Percentiles rank a stretch among this genome's conserved stretches.
These are phyloP conservation scores for Lasioglossum pauxillum DNA, from an alignment of 2,888 invertebrate genomes.

Conservation along the genomic window DNA sequence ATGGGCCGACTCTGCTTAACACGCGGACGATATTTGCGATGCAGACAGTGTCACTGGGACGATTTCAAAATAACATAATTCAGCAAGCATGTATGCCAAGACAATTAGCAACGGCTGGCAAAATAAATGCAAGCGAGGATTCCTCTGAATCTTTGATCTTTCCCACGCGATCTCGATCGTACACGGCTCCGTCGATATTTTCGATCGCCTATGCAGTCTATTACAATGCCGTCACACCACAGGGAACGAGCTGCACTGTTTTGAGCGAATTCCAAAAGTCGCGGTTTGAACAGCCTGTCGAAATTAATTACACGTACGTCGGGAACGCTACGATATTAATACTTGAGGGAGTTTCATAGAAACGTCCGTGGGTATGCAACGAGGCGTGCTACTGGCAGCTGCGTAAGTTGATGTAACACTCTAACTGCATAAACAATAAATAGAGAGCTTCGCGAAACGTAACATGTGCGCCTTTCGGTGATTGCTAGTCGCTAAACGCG, in stretches of 20 bases:
- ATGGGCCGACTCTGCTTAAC: background rate
- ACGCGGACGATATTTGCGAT: slow-evolving; percentile 30
- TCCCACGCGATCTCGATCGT: background rate
- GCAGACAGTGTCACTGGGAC: background rate
- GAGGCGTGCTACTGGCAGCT: slow-evolving; percentile 16
- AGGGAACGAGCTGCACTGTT: background rate
- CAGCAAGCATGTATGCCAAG: slow-evolving; percentile 26
- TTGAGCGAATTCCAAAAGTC: slow-evolving; percentile 17
- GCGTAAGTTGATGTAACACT: slow-evolving; percentile 41
- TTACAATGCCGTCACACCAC: background rate
- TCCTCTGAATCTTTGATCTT: background rate
- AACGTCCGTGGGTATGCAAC: background rate
- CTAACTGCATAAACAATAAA: slow-evolving; percentile 37
- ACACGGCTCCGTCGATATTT: background rate
- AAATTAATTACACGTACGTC: slow-evolving; percentile 17
- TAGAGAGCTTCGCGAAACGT: slow-evolving; percentile 18
- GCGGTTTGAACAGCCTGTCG: background rate
- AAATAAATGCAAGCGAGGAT: background rate
- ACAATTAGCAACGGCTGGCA: slow-evolving; percentile 29
- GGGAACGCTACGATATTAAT: slow-evolving; percentile 12
- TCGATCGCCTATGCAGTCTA: background rate
- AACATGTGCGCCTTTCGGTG: slow-evolving; percentile 24
- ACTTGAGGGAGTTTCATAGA: slow-evolving; percentile 23
- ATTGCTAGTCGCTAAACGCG: slow-evolving; percentile 25
- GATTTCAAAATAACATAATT: slow-evolving; percentile 25